Evolutionary conservation across 2,113 vertebrate genomes (phyloP), one percentile per base, ranked within the genome.

Genomic region (Plecotus auritus): DNA sequence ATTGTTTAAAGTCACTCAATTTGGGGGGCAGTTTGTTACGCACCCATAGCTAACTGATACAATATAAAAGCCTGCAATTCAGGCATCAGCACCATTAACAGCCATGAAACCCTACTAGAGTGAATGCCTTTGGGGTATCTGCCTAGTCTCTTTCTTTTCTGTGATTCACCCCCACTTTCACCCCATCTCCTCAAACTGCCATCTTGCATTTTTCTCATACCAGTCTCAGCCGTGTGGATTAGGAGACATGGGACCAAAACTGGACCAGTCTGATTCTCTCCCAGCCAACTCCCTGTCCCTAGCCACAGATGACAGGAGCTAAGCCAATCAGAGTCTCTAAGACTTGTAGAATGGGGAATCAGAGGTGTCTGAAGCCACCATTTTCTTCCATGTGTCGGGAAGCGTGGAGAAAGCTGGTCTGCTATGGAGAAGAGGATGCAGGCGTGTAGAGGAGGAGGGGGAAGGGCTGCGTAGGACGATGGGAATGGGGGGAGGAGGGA

Each of bases 341-440:
- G 85, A 47, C 56, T 59, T 4, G 26, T 7, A 61, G 84, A 64
- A 17, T 3, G 17, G 13, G 77, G 51, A 32, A 17, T 18, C 51
- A 13, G 59, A 91, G 70, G 37, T 6, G 40, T 26, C 32, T 10
- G 40, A n/a, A 30, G n/a, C 45, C 10, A 8, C 35, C 7, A 2
- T 28, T 40, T 54, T 2, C 45, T 30, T 26, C 2, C 0, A 2
- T 6, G 47, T 30, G 77, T 9, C 2, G n/a, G 70, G 12, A 14
- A 66, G 64, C 1, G 8, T 20, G 69, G 51, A 45, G 69, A 61
- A 45, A 77, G 61, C 72, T 13, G 18, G 73, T 37, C 37, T 40
- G 32, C 32, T 3, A 0, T 32, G 30, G 32, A 35, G 37, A 26
- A 66, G 87, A 3, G 0, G 12, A 40, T 22, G 20, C 0, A 0